phyloP scores from a whole-genome alignment of 2,113 vertebrate genomes.

The Anolis carolinensis region DNA sequence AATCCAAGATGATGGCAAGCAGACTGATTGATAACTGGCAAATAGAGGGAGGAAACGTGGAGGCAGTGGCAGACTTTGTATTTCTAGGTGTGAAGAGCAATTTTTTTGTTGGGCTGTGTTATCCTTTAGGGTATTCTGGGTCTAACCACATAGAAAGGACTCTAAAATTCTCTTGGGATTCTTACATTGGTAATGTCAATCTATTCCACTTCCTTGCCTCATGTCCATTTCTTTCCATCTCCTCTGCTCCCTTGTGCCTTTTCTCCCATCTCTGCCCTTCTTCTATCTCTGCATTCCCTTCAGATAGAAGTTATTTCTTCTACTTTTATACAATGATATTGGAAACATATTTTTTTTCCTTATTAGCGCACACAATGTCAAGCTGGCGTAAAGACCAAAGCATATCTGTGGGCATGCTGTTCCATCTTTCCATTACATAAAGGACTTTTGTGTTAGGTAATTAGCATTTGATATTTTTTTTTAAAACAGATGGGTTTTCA shows the following conservation, averaged over 20 bases:
- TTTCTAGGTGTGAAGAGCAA: no score
- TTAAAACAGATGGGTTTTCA: slow-evolving; percentile 72
- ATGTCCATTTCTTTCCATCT: neutral
- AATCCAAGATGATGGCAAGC: no score
- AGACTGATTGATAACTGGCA: no score
- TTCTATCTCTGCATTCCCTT: neutral
- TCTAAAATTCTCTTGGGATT: neutral
- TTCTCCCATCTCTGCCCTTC: neutral
- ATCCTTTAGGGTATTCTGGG: neutral
- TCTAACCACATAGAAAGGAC: neutral
- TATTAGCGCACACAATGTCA: neutral
- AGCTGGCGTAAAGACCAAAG: slow-evolving; percentile 37
- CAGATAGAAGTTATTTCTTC: neutral
- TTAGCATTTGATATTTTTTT: slow-evolving; percentile 76
- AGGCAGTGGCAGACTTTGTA: no score
- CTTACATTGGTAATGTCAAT: neutral
- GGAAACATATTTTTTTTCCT: neutral
- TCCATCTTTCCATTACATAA: slow-evolving; percentile 63
- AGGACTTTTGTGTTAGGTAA: slow-evolving; percentile 59
- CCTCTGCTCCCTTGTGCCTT: neutral
- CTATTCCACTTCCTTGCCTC: neutral
- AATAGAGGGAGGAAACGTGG: no score
- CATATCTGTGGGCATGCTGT: slow-evolving; percentile 54
- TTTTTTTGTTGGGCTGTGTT: no score
- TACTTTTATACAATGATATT: neutral